Conservation (phyloP, 2,113 vertebrate genomes). For the Sprattus sprattus region DNA sequence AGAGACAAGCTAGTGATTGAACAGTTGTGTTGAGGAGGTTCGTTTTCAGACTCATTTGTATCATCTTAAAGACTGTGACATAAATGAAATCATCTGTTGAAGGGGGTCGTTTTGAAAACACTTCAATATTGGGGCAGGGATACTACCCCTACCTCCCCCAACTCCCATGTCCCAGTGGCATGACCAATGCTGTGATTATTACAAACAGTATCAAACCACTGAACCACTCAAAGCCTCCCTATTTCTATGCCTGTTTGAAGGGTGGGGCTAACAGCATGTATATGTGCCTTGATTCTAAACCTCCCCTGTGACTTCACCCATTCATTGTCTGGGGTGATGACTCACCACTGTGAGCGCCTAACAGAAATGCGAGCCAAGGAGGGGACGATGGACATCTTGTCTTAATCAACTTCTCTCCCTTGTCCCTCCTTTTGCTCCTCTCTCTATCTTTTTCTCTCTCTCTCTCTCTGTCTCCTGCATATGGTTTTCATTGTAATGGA, state of each 20-base stretch:
- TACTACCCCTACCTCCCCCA: not conserved
- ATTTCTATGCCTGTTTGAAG: not conserved
- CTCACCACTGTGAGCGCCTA: not conserved
- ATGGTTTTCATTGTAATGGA: conserved; percentile 73
- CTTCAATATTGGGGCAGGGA: not conserved
- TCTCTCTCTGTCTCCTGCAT: conserved; percentile 47
- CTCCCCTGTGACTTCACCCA: not conserved
- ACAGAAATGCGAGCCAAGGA: not conserved
- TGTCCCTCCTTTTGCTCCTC: not conserved
- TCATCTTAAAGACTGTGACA: not conserved
- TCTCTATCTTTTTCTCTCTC: not conserved
- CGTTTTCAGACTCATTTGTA: not conserved
- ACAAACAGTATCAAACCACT: not conserved
- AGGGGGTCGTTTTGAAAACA: not conserved
- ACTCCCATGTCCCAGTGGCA: not conserved
- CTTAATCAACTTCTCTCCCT: conserved; percentile 48
- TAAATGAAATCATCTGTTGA: no score
- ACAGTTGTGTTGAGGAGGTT: not conserved
- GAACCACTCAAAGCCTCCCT: not conserved
- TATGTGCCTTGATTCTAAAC: not conserved
- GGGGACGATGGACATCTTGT: conserved; percentile 30
- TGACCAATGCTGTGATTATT: not conserved
- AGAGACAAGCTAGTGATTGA: not conserved
- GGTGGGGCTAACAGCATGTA: not conserved
- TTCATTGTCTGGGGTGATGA: conserved; percentile 3